Evolutionary conservation across 2,113 vertebrate species (phyloP), one percentile per base, ranked within the genome.

Genomic region (Entomyzon cyanotis): DNA sequence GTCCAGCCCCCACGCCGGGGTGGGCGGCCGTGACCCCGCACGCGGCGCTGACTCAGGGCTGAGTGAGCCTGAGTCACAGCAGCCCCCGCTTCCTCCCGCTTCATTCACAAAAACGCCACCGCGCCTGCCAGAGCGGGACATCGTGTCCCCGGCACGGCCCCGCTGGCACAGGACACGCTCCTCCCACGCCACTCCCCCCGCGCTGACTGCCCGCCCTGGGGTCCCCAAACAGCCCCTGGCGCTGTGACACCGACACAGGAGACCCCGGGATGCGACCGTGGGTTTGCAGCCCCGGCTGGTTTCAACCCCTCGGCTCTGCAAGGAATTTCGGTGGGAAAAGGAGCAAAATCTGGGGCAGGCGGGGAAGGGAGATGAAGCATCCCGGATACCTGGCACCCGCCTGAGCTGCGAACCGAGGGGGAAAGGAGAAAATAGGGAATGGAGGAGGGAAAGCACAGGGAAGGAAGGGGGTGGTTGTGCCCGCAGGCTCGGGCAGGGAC

Each of bases 41-140:
- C 33, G 73, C 52, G 25, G 95, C 15, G 44, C 87, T 98, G 98
- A 98, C 95, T 98, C 98, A 98, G 93, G 96, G 92, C 95, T 97
- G 97, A 97, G 95, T 94, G 97, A 94, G 97, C 37, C 78, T 99
- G 98, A 99, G 94, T 99, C 99, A 99, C 67, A 0, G 2, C 92
- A 39, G 96, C 97, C 98, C 96, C 97, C 96, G 92, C 96, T 93
- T 97, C 97, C 96, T 94, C 94, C 94, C 6, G 68, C 95, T 98
- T 95, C 98, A 99, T 99, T 99, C 98, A 99, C 98, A 98, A 98
- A 99, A 82, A 87, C 22, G 58, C 82, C 87, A 28, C 96, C 78
- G 76, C 74, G 22, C 70, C 87, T 88, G 95, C 95, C 94, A 11
- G 78, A 59, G 70, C 7, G 5, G 93, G 85, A 84, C 90, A n/a